phyloP scores from a whole-genome alignment of 2,113 vertebrate genomes.

The Chlorodrepanis virens region DNA sequence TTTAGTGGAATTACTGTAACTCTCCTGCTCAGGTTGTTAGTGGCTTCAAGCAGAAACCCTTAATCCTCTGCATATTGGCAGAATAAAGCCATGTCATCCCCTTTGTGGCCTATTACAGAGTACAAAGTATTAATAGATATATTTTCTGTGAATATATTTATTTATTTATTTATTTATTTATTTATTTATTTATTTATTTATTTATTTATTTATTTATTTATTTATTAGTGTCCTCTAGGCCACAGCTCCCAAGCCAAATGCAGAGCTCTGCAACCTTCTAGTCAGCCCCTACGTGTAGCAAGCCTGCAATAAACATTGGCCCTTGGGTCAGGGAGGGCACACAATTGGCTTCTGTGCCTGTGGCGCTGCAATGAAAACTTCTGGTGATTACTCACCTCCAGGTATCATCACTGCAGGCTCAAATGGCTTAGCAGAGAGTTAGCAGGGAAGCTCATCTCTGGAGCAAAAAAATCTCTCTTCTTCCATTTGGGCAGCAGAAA shows the following conservation, averaged over 20 bases:
- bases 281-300: neutral
- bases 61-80: constrained; percentile 52
- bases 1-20: constrained; percentile 55
- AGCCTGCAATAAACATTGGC: neutral
- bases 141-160: neutral
- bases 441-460: neutral
- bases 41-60: constrained; percentile 13
- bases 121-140: neutral
- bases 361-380: neutral
- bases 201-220: no score
- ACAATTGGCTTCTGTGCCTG: neutral
- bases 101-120: neutral
- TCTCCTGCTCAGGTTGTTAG: constrained; percentile 37
- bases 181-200: no score
- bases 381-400: neutral
- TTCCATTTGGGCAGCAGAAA: neutral
- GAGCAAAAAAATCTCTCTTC: neutral
- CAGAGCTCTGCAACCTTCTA: neutral
- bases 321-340: neutral
- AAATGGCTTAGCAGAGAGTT: neutral
- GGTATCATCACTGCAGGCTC: neutral
- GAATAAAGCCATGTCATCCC: constrained; percentile 40
- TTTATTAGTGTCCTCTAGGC: neutral
- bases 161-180: no score
- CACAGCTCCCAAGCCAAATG: neutral